A percentile compares a stretch with the other conserved stretches of the same genome.
These are phyloP conservation scores for Erethizon dorsatum DNA, from an alignment of 2,797 vertebrate genomes.

Conservation along the genomic window DNA sequence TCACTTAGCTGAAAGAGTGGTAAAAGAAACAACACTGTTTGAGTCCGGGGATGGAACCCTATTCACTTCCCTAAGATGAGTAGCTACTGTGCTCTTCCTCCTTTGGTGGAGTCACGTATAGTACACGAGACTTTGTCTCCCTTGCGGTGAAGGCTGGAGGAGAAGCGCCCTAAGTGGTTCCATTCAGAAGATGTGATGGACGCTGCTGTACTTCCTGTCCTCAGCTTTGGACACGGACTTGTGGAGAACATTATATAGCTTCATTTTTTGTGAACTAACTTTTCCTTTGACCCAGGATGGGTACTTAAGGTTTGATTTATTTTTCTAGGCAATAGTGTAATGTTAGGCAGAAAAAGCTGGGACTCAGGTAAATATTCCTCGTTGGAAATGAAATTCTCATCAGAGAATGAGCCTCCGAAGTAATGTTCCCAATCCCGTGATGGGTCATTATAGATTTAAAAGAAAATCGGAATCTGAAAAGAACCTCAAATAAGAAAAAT, in stretches of 20 bases:
- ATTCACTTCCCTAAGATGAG: neutral
- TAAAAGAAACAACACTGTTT: neutral
- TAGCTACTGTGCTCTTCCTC: slow-evolving; percentile 50
- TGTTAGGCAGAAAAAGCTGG: neutral
- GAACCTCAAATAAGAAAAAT: slow-evolving; percentile 37
- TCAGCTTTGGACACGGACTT: slow-evolving; percentile 31
- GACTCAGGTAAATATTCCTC: neutral
- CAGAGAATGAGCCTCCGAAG: neutral
- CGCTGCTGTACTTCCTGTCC: slow-evolving; percentile 24
- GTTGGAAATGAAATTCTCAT: neutral
- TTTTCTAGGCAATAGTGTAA: neutral
- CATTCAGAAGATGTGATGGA: slow-evolving; percentile 45
- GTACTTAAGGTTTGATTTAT: neutral
- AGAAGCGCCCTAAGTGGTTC: slow-evolving; percentile 54
- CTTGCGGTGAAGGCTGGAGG: slow-evolving; percentile 57
- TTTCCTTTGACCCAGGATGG: slow-evolving; percentile 65
- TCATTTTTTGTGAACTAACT: slow-evolving; percentile 5
- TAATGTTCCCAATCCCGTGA: neutral
- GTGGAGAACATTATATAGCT: neutral
- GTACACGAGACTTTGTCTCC: slow-evolving; percentile 73
- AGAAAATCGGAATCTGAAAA: neutral
- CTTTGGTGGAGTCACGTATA: slow-evolving; percentile 45
- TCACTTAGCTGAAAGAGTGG: neutral
- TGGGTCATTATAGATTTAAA: neutral
- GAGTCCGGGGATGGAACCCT: neutral